These are phyloP conservation scores for Drosophila aff. DNA, from an alignment of 1,140 invertebrate genomes.

Conservation along the genomic window DNA sequence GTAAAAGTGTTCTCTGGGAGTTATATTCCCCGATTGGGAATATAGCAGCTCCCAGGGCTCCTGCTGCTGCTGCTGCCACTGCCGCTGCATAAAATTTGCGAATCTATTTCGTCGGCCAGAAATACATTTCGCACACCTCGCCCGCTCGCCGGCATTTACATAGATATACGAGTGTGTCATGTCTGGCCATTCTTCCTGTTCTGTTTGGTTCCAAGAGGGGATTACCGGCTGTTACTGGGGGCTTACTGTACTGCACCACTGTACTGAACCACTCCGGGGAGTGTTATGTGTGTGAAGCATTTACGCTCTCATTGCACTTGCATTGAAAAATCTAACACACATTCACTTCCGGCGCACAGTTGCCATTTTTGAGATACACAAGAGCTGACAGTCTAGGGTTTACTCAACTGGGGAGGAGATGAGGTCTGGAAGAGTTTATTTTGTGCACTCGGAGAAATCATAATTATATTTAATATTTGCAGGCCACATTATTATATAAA, in stretches of 20 bases:
- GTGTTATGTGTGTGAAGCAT: slow-evolving; percentile 25
- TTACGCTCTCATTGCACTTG: slow-evolving; percentile 67
- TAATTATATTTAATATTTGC: not conserved
- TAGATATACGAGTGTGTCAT: slow-evolving; percentile 55
- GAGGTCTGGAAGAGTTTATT: slow-evolving; percentile 23
- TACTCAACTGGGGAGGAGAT: slow-evolving; percentile 14
- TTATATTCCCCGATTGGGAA: slow-evolving; percentile 30
- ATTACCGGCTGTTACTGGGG: slow-evolving; percentile 25
- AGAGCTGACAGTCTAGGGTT: slow-evolving; percentile 28
- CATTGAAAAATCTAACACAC: slow-evolving; percentile 60
- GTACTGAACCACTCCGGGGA: slow-evolving; percentile 2
- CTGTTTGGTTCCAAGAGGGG: slow-evolving; percentile 6
- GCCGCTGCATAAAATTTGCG: slow-evolving; percentile 64
- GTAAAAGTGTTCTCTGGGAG: slow-evolving; percentile 47
- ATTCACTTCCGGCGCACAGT: slow-evolving; percentile 40
- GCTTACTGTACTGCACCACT: slow-evolving; percentile 6
- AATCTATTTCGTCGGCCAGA: slow-evolving; percentile 53
- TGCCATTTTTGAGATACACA: slow-evolving; percentile 49
- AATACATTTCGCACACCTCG: slow-evolving; percentile 52
- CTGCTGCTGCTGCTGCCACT: slow-evolving; percentile 18
- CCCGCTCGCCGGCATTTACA: slow-evolving; percentile 39
- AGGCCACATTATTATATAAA: not conserved
- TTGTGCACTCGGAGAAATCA: not conserved
- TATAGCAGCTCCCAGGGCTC: slow-evolving; percentile 29
- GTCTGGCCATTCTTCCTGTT: slow-evolving; percentile 42